A percentile compares a stretch with the other conserved stretches of the same genome.
Conservation (phyloP, 2,888 invertebrate species). For the Pristionchus japonicus region DNA sequence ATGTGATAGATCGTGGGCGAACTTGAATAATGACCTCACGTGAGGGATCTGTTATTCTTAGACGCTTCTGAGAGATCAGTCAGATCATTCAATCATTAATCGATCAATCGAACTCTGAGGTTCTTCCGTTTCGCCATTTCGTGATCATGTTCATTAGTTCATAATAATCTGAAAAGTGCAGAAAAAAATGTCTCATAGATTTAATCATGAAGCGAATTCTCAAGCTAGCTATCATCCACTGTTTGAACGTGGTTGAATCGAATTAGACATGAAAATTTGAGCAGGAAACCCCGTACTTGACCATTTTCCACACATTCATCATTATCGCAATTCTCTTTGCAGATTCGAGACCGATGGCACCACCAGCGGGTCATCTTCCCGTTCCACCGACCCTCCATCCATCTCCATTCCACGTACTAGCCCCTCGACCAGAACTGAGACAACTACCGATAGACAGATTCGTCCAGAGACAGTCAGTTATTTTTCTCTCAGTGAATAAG, state of each 20-base stretch:
- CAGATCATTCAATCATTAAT: too few species aligned
- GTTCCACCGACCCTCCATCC: slow-evolving; percentile 40
- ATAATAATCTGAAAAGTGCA: too few species aligned
- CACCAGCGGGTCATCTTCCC: neutral
- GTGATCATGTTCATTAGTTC: too few species aligned
- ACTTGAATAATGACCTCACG: neutral
- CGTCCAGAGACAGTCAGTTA: slow-evolving; percentile 4
- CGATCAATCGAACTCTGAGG: too few species aligned
- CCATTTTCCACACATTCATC: neutral
- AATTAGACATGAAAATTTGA: neutral
- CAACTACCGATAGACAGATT: slow-evolving; percentile 37
- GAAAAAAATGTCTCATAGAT: too few species aligned
- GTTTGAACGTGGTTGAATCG: too few species aligned
- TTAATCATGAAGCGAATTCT: too few species aligned
- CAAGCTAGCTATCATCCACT: too few species aligned
- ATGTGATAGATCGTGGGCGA: neutral
- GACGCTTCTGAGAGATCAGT: neutral
- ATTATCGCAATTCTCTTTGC: neutral
- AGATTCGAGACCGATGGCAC: slow-evolving; percentile 41
- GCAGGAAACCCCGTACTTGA: neutral
- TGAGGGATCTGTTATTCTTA: neutral
- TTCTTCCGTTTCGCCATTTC: too few species aligned
- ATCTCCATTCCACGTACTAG: neutral
- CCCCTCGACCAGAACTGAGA: slow-evolving; percentile 3
- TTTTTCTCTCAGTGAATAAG: neutral